A percentile compares a stretch with the other conserved stretches of the same genome.
These are phyloP conservation scores for Catharus minimus DNA, from an alignment of 2,113 vertebrate genomes.

Conservation along the genomic window DNA sequence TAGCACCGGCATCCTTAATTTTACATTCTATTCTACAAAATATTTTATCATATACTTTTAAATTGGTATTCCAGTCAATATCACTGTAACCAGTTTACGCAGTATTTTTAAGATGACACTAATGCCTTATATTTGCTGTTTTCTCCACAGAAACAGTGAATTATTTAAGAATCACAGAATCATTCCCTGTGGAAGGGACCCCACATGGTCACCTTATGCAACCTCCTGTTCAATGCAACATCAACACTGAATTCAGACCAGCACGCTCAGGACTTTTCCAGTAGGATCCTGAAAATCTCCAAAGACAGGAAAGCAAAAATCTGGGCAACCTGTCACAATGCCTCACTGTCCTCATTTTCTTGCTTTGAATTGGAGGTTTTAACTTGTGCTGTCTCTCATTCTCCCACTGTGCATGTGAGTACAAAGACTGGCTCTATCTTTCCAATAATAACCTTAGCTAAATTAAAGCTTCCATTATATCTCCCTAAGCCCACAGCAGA, in stretches of 20 bases:
- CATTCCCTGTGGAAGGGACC: background rate
- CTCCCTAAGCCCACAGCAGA: background rate
- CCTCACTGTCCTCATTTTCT: background rate
- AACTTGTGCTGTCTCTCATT: background rate
- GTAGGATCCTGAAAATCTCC: background rate
- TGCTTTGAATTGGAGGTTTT: background rate
- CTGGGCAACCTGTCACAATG: background rate
- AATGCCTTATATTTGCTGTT: background rate
- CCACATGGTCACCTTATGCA: background rate
- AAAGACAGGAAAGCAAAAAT: background rate
- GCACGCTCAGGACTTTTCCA: background rate
- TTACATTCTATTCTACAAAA: background rate
- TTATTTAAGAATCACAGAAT: background rate
- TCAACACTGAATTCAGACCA: background rate
- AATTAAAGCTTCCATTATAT: background rate
- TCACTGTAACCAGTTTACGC: background rate
- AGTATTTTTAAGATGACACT: background rate
- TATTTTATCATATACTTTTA: background rate
- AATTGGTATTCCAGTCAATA: background rate
- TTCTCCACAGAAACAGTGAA: background rate
- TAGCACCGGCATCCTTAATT: background rate
- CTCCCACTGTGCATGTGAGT: background rate
- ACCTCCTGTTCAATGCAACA: background rate
- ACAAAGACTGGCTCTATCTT: background rate
- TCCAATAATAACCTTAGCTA: background rate